Conservation (phyloP, 2,888 invertebrate genomes). For the Choreutis nemorana region DNA sequence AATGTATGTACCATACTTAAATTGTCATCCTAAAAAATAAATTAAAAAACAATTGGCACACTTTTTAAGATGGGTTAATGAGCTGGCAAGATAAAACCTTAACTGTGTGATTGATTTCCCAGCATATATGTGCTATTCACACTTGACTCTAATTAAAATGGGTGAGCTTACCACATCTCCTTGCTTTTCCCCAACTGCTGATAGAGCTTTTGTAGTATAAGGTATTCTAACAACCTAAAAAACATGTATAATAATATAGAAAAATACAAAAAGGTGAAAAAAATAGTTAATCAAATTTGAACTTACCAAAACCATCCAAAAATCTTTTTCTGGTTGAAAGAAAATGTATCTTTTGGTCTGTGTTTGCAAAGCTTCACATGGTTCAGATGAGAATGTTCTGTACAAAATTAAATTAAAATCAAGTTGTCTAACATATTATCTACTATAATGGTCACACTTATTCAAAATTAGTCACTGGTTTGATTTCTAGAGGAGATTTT, state of each 20-base stretch:
- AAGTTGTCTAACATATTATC: too few relatives aligned
- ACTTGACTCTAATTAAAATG: too few relatives aligned
- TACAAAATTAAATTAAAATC: constrained; percentile 24
- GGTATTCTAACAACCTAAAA: constrained; percentile 79
- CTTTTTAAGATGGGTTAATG: too few relatives aligned
- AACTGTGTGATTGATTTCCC: too few relatives aligned
- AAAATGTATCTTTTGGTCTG: constrained; percentile 89
- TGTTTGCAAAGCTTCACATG: constrained; percentile 88
- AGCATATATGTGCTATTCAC: too few relatives aligned
- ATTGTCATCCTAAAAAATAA: too few relatives aligned
- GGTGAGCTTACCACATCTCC: constrained; percentile 74
- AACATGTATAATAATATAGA: not conserved
- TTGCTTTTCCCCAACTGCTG: constrained; percentile 80
- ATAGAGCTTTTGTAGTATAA: constrained; percentile 70
- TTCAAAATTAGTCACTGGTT: too few relatives aligned
- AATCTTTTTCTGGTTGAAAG: constrained; percentile 85
- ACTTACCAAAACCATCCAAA: constrained; percentile 90
- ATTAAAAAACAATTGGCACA: too few relatives aligned
- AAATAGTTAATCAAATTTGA: constrained; percentile 6
- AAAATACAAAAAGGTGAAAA: constrained; percentile 1
- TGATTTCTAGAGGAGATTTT: too few relatives aligned
- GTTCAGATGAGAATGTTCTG: constrained; percentile 83
- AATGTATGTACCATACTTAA: too few relatives aligned
- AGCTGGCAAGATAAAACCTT: too few relatives aligned
- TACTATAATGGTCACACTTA: too few relatives aligned